Evolutionary conservation across 2,113 vertebrate genomes (phyloP).

Genomic region (Dipodomys stephensi): DNA sequence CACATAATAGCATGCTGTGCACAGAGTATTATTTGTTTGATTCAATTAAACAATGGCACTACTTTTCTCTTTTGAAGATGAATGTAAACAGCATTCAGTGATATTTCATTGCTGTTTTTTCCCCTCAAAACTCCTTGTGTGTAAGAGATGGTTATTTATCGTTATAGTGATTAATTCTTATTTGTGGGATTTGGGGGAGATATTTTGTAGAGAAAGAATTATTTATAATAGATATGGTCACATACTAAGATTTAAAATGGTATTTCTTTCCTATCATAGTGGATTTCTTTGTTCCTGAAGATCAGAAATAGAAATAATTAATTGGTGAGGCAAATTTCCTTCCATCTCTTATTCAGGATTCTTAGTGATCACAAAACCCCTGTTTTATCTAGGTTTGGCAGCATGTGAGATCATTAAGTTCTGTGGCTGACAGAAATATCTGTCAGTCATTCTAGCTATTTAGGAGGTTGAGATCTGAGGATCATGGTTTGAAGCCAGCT

Average conservation of each 20-base stretch:
- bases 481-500: not conserved
- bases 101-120: not conserved
- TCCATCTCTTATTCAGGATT: not conserved
- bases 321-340: not conserved
- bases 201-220: not conserved
- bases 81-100: not conserved
- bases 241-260: not conserved
- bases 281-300: slow-evolving; percentile 25
- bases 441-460: not conserved
- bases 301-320: slow-evolving; percentile 2
- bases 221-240: not conserved
- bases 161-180: not conserved
- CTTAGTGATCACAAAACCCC: not conserved
- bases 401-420: not conserved
- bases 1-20: not conserved
- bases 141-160: not conserved
- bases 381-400: not conserved
- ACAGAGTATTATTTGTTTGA: not conserved
- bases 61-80: not conserved
- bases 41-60: not conserved
- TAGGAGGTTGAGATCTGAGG: too few species aligned
- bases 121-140: not conserved
- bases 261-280: not conserved
- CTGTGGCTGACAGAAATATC: not conserved
- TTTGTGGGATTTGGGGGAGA: not conserved